Evolutionary conservation across 2,888 invertebrate species (phyloP).

Genomic region (Drosophila barbarae): DNA sequence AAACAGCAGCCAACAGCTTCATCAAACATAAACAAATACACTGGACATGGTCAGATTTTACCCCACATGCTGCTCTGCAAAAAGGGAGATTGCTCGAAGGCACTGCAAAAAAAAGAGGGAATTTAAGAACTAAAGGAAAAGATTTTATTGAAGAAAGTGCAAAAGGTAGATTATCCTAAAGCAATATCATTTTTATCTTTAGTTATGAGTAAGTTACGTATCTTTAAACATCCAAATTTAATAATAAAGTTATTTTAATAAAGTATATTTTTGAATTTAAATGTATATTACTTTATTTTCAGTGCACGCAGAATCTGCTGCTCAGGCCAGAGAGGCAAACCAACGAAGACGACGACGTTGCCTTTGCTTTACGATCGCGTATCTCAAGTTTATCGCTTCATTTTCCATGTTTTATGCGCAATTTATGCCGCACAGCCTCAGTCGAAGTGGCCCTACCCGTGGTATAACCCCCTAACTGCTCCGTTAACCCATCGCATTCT

Average conservation of each 20-base stretch:
- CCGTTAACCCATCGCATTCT: conserved; percentile 15
- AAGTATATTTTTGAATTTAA: too few species aligned
- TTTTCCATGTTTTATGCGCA: conserved; percentile 77
- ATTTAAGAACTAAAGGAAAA: background rate
- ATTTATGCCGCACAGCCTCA: conserved; percentile 66
- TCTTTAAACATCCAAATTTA: background rate
- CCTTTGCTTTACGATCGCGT: conserved; percentile 76
- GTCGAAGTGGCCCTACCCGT: conserved; percentile 16
- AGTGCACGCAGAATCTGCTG: conserved; percentile 40
- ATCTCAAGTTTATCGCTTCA: conserved; percentile 77
- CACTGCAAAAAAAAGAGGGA: conserved; percentile 8
- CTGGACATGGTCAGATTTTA: conserved; percentile 40
- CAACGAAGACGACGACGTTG: conserved; percentile 56
- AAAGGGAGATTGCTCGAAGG: background rate
- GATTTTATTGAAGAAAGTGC: background rate
- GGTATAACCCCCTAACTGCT: conserved; percentile 9
- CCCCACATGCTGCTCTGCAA: conserved; percentile 24
- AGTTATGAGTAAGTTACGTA: background rate
- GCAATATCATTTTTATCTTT: background rate
- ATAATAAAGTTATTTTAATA: too few species aligned
- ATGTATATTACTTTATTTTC: background rate
- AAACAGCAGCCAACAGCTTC: conserved; percentile 69
- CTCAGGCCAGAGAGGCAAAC: conserved; percentile 36
- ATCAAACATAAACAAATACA: conserved; percentile 69
- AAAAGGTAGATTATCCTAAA: background rate